Conservation (phyloP, 2,888 invertebrate genomes). For the Xestia sexstrigata region DNA sequence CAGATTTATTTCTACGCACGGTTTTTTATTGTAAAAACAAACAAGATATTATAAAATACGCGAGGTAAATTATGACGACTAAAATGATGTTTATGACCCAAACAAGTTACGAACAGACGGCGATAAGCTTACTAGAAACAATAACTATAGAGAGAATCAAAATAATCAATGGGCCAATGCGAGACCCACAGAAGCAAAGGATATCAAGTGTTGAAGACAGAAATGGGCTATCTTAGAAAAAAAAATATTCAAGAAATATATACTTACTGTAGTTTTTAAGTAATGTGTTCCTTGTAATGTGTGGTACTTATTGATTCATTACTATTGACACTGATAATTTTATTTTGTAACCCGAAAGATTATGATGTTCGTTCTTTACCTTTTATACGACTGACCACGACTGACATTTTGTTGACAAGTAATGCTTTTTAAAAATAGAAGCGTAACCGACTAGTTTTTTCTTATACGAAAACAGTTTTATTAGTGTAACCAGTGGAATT, state of each 20-base stretch:
- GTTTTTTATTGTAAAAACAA: not conserved
- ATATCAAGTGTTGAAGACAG: not conserved
- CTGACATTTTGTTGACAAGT: slow-evolving; percentile 75
- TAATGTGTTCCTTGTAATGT: slow-evolving; percentile 71
- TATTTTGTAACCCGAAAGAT: slow-evolving; percentile 89
- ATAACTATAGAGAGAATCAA: not conserved
- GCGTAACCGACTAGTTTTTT: slow-evolving; percentile 49
- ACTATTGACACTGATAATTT: slow-evolving; percentile 87
- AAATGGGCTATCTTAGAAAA: not conserved
- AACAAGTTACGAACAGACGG: not conserved
- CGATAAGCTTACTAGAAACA: not conserved
- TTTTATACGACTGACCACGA: slow-evolving; percentile 80
- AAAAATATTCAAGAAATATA: slow-evolving; percentile 22
- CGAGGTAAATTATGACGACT: not conserved
- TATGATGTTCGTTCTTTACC: slow-evolving; percentile 71
- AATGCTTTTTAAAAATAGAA: slow-evolving; percentile 77
- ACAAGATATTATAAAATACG: slow-evolving; percentile 1
- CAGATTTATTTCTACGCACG: slow-evolving; percentile 2
- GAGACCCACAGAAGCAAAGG: not conserved
- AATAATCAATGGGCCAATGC: not conserved
- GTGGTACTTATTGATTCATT: slow-evolving; percentile 69
- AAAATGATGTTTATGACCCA: not conserved
- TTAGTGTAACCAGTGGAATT: slow-evolving; percentile 35
- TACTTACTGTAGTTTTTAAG: slow-evolving; percentile 77
- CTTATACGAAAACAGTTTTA: not conserved